Evolutionary conservation across 1,140 invertebrate genomes (phyloP).

Genomic region (Trachelipus rathkii): DNA sequence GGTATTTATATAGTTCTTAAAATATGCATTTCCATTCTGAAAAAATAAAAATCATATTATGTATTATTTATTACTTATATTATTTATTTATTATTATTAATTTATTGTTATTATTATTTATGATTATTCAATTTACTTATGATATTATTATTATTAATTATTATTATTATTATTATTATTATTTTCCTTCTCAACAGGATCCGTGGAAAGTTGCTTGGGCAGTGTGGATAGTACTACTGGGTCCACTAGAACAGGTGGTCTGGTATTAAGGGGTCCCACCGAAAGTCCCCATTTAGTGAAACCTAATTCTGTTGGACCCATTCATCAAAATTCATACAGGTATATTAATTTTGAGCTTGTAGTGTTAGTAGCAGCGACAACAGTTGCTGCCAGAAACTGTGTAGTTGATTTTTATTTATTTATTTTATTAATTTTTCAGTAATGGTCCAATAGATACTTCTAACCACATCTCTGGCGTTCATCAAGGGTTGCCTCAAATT

Average conservation of each 20-base stretch:
- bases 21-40: no score
- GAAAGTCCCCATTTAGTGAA: not conserved
- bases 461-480: not conserved
- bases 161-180: not conserved
- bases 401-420: not conserved
- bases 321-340: not conserved
- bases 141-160: no score
- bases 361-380: no score
- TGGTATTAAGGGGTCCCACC: not conserved
- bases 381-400: no score
- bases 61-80: no score
- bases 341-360: not conserved
- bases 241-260: not conserved
- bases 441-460: not conserved
- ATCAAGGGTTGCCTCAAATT: not conserved
- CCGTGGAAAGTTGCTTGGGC: conserved; percentile 10
- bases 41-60: no score
- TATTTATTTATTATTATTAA: no score
- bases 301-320: not conserved
- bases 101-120: no score
- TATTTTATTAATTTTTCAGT: not conserved
- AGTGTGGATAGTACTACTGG: not conserved
- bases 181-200: not conserved
- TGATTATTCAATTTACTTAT: no score
- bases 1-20: no score